phyloP scores from a whole-genome alignment of 64 coral and sea anemone species.

The Acropora yongei region DNA sequence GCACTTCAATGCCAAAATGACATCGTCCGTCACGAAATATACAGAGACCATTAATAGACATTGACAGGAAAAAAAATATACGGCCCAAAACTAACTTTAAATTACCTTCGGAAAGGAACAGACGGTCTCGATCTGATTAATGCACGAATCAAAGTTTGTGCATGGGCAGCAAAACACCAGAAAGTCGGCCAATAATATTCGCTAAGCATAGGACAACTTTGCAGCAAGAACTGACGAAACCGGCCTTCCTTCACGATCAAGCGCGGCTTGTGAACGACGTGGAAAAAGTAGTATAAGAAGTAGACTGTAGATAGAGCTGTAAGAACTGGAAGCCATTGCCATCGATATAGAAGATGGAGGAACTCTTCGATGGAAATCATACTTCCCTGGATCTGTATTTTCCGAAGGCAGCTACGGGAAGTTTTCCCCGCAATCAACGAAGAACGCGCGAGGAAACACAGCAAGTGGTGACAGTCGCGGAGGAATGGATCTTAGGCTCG shows the following conservation, averaged over 20 bases:
- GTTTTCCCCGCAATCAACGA: neutral
- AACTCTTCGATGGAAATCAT: slow-evolving; percentile 29
- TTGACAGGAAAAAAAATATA: neutral
- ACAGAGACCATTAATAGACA: neutral
- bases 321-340: slow-evolving; percentile 87
- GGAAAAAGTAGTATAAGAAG: slow-evolving; percentile 79
- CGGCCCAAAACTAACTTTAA: neutral
- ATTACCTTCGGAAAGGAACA: slow-evolving; percentile 85
- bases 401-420: no score
- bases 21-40: neutral
- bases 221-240: slow-evolving; percentile 76
- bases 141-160: slow-evolving; percentile 86
- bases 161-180: slow-evolving; percentile 88
- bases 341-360: slow-evolving; percentile 75
- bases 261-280: slow-evolving; percentile 83
- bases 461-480: neutral
- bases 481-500: neutral
- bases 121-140: slow-evolving; percentile 77
- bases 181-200: slow-evolving; percentile 84
- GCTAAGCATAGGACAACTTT: slow-evolving; percentile 77
- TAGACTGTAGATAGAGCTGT: slow-evolving; percentile 63
- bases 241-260: slow-evolving; percentile 85
- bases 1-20: no score
- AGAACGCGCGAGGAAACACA: no score
- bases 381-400: neutral